Conservation (phyloP, 2,797 vertebrate species). For the Chromis chromis region DNA sequence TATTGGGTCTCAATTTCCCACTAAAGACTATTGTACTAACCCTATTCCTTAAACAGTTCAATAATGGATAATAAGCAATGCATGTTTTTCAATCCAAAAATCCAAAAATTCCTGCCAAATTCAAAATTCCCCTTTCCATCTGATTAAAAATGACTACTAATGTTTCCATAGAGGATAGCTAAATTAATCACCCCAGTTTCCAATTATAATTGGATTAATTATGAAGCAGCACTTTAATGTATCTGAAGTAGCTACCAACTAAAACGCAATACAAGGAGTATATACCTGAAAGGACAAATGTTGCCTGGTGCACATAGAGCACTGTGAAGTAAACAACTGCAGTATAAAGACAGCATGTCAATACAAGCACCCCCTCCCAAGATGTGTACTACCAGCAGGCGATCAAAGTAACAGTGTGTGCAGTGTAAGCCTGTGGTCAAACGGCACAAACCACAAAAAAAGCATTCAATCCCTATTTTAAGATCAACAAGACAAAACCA, state of each 20-base stretch:
- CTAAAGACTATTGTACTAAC: neutral
- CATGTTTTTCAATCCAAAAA: no score
- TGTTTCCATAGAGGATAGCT: neutral
- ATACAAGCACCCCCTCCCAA: neutral
- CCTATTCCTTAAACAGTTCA: neutral
- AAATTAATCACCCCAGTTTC: neutral
- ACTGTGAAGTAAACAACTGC: neutral
- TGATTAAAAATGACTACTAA: neutral
- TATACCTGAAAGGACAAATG: neutral
- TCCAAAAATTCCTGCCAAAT: no score
- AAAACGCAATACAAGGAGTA: neutral
- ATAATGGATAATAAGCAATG: no score
- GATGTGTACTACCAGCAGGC: constrained; percentile 1
- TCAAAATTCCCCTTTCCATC: neutral
- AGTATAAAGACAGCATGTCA: neutral
- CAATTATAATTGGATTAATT: neutral
- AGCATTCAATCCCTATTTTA: constrained; percentile 1
- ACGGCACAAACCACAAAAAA: constrained; percentile 15
- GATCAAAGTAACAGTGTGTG: neutral
- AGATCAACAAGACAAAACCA: constrained; percentile 13
- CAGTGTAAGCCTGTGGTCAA: neutral
- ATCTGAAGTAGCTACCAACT: neutral
- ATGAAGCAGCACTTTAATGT: neutral
- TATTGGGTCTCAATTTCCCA: neutral
- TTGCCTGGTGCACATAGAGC: neutral